Evolutionary conservation across 1,140 invertebrate species (phyloP).

Genomic region (Bombus waltoni): DNA sequence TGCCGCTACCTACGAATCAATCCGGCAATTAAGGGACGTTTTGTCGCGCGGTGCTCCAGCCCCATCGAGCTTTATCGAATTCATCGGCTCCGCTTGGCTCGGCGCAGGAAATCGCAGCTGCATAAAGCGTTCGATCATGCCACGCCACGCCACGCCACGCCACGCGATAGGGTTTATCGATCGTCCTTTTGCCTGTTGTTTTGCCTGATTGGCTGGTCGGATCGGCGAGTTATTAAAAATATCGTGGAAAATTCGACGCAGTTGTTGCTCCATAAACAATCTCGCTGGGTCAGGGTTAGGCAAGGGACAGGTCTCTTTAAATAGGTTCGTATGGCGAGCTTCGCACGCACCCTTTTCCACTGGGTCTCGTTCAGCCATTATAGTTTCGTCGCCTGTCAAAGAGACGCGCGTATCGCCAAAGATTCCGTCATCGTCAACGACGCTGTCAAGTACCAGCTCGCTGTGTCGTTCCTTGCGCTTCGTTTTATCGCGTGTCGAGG

Average conservation of each 20-base stretch:
- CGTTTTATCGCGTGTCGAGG: no score
- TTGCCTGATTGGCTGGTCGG: background rate
- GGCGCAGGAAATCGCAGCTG: constrained; percentile 44
- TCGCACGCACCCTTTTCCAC: background rate
- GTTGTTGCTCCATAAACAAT: background rate
- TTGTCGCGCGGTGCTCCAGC: constrained; percentile 43
- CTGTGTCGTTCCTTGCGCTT: no score
- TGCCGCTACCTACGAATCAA: constrained; percentile 35
- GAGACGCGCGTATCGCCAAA: no score
- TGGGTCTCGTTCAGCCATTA: background rate
- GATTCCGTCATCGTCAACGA: no score
- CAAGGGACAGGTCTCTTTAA: background rate
- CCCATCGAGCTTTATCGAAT: constrained; percentile 50
- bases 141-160: background rate
- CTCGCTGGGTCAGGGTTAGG: background rate
- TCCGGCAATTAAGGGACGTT: constrained; percentile 54
- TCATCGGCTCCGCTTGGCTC: constrained; percentile 16
- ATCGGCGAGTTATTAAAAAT: background rate
- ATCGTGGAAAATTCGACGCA: background rate
- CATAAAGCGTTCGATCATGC: constrained; percentile 39
- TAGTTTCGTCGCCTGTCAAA: background rate
- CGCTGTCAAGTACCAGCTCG: no score
- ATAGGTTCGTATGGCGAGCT: background rate
- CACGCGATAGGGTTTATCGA: constrained; percentile 42
- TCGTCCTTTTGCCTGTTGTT: constrained; percentile 15